Conservation (phyloP, 2,888 invertebrate species). For the Theretra japonica region DNA sequence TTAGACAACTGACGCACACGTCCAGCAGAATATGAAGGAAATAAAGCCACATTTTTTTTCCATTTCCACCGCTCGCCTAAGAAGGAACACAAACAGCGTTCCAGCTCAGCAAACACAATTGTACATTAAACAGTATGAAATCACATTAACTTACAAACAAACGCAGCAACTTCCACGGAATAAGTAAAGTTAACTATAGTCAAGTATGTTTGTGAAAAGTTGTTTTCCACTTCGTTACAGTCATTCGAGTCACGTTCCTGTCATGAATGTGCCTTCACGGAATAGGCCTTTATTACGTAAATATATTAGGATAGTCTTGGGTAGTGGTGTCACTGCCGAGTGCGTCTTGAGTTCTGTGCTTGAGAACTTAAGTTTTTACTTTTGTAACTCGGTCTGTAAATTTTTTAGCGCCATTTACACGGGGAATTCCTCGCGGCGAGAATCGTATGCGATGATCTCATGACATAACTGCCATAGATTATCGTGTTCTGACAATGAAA, state of each 20-base stretch:
- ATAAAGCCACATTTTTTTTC: neutral
- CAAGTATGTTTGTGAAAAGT: constrained; percentile 32
- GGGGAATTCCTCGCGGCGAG: no score
- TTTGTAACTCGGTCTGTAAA: no score
- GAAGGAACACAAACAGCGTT: constrained; percentile 13
- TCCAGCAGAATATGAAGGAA: neutral
- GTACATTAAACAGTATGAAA: constrained; percentile 23
- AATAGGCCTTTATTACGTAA: constrained; percentile 26
- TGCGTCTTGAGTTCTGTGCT: neutral
- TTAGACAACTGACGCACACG: neutral
- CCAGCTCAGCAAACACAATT: constrained; percentile 8
- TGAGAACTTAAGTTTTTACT: neutral
- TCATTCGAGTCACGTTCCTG: constrained; percentile 51
- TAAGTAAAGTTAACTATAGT: constrained; percentile 41
- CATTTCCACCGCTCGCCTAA: neutral
- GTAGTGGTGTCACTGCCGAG: neutral
- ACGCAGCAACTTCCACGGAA: constrained; percentile 6
- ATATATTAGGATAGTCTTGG: neutral
- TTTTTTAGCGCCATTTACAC: no score
- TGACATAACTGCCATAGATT: no score
- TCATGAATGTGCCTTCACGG: constrained; percentile 43
- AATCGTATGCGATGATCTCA: no score
- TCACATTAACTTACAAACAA: constrained; percentile 24
- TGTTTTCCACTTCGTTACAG: constrained; percentile 45
- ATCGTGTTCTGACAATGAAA: no score